Evolutionary conservation across 2,113 vertebrate species (phyloP).

Genomic region (Petrocephalus zakoni): DNA sequence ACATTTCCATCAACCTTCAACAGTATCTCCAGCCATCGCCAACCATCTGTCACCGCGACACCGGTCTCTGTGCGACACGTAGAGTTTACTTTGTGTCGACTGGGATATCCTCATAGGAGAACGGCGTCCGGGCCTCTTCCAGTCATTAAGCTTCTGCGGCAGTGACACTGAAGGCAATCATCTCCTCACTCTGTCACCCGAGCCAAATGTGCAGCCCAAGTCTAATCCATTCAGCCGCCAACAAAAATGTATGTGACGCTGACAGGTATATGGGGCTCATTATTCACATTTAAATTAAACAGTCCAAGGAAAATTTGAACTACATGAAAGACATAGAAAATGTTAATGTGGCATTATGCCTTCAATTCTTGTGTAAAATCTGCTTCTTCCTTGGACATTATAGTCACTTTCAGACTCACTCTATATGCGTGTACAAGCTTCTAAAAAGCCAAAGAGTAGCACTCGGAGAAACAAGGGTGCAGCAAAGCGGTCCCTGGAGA

Average conservation of each 20-base stretch:
- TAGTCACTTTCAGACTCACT: not conserved
- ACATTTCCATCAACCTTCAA: not conserved
- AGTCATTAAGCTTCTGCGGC: not conserved
- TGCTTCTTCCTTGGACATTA: not conserved
- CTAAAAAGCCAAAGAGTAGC: not conserved
- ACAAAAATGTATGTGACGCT: not conserved
- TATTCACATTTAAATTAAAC: constrained; percentile 1
- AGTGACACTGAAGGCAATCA: not conserved
- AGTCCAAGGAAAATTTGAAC: not conserved
- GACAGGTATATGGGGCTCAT: not conserved
- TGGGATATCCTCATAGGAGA: not conserved
- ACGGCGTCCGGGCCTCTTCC: not conserved
- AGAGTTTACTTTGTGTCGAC: not conserved
- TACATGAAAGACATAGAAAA: not conserved
- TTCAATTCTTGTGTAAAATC: not conserved
- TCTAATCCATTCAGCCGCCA: not conserved
- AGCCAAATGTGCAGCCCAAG: not conserved
- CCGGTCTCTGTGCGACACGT: not conserved
- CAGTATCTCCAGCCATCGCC: not conserved
- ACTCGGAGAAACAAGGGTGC: not conserved
- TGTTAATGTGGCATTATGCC: not conserved
- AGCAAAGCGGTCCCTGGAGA: not conserved
- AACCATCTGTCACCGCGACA: not conserved
- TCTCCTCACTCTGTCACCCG: not conserved
- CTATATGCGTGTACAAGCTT: not conserved